These are phyloP conservation scores for Anableps anableps DNA, from an alignment of 2,797 vertebrate species.

Conservation along the genomic window DNA sequence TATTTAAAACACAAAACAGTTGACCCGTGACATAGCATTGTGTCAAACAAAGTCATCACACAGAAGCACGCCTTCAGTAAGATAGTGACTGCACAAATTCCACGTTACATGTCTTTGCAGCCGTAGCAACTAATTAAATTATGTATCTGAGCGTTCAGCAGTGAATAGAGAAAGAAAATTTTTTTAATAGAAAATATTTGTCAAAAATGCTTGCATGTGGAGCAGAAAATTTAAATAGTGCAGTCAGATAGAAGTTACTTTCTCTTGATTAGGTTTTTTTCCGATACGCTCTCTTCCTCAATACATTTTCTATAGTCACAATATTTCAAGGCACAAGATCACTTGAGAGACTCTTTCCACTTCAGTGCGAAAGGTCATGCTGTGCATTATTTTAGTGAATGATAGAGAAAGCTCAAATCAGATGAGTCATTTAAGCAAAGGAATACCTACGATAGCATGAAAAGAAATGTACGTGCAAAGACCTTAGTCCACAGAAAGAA, in stretches of 20 bases:
- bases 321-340: not conserved
- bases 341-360: constrained; percentile 12
- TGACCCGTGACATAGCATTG: constrained; percentile 58
- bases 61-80: constrained; percentile 62
- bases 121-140: constrained; percentile 70
- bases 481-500: not conserved
- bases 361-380: constrained; percentile 5
- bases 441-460: not conserved
- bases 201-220: constrained; percentile 51
- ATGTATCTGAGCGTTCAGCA: constrained; percentile 44
- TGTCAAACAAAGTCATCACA: constrained; percentile 61
- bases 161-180: constrained; percentile 52
- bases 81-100: constrained; percentile 57
- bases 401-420: constrained; percentile 31
- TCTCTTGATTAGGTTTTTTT: constrained; percentile 22
- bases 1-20: constrained; percentile 34
- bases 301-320: not conserved
- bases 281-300: not conserved
- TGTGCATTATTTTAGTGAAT: constrained; percentile 30
- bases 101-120: constrained; percentile 59
- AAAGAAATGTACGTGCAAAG: not conserved
- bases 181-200: constrained; percentile 53
- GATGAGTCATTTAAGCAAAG: constrained; percentile 6
- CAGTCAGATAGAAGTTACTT: constrained; percentile 25
- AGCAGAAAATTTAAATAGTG: constrained; percentile 40